Percentiles rank a stretch among this genome's conserved stretches.
phyloP scores from a whole-genome alignment of 2,797 vertebrate genomes.

The Dermochelys coriacea region DNA sequence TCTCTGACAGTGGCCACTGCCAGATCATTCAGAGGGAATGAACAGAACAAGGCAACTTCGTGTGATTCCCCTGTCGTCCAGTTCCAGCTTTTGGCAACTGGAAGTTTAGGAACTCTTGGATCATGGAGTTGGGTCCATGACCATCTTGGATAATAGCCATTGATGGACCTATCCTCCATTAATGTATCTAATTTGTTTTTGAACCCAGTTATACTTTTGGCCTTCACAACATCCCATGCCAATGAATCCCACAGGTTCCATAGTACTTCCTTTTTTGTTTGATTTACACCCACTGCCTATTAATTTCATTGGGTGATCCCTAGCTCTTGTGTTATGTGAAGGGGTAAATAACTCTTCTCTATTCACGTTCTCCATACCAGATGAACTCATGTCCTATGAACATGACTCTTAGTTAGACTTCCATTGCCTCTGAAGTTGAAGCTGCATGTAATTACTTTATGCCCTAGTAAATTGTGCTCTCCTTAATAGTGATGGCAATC shows the following conservation, averaged over 20 bases:
- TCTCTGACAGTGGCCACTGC: background rate
- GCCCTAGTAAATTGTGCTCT: slow-evolving; percentile 51
- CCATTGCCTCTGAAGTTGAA: slow-evolving; percentile 25
- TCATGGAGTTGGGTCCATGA: background rate
- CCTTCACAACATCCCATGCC: background rate
- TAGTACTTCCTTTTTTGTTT: background rate
- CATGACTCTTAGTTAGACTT: slow-evolving; percentile 26
- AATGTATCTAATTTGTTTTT: background rate
- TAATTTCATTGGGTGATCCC: background rate
- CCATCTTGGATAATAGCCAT: background rate
- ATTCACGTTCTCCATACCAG: background rate
- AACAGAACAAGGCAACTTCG: background rate
- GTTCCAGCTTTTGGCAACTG: background rate
- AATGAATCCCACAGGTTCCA: background rate
- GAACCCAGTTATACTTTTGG: background rate
- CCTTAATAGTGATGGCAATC: slow-evolving; percentile 5
- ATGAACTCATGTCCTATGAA: background rate
- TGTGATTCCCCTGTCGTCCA: background rate
- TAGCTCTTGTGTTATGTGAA: background rate
- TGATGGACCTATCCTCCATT: background rate
- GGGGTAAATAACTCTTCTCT: background rate
- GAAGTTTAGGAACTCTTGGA: background rate
- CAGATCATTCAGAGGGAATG: background rate
- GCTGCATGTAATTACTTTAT: slow-evolving; percentile 54
- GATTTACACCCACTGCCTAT: background rate